Conservation (phyloP, 2,113 vertebrate species). For the Ondatra zibethicus region DNA sequence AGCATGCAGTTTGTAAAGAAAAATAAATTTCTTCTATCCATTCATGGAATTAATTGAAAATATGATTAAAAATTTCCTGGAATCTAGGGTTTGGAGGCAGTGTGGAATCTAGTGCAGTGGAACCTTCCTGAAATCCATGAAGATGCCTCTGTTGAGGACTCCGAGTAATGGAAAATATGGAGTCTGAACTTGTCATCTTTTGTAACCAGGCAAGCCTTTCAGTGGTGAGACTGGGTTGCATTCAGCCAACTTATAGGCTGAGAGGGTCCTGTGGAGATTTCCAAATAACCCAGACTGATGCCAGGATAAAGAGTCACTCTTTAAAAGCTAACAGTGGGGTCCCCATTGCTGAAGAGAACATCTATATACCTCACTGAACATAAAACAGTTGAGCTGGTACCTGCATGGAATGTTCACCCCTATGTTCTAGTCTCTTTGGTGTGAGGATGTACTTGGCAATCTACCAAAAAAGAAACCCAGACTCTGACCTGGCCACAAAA, state of each 20-base stretch:
- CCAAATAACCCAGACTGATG: neutral
- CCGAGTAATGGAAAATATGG: neutral
- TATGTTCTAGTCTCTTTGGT: neutral
- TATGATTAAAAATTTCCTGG: neutral
- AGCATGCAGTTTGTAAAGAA: neutral
- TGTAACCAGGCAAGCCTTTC: neutral
- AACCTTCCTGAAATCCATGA: neutral
- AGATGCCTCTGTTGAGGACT: neutral
- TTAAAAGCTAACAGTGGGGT: neutral
- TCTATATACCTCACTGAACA: neutral
- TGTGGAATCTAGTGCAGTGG: neutral
- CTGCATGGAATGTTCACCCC: neutral
- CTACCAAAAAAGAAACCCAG: neutral
- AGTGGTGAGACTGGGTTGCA: neutral
- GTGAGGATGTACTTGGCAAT: neutral
- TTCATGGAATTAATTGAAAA: neutral
- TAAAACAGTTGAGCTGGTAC: neutral
- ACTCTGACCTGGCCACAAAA: neutral
- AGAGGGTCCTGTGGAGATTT: neutral
- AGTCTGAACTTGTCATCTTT: neutral
- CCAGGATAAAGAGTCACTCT: neutral
- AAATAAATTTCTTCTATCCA: neutral
- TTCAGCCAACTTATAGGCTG: too few relatives aligned
- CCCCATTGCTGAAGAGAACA: neutral
- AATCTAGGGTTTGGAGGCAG: neutral